phyloP scores from a whole-genome alignment of 2,797 vertebrate genomes.

The Diplodus puntazzo region DNA sequence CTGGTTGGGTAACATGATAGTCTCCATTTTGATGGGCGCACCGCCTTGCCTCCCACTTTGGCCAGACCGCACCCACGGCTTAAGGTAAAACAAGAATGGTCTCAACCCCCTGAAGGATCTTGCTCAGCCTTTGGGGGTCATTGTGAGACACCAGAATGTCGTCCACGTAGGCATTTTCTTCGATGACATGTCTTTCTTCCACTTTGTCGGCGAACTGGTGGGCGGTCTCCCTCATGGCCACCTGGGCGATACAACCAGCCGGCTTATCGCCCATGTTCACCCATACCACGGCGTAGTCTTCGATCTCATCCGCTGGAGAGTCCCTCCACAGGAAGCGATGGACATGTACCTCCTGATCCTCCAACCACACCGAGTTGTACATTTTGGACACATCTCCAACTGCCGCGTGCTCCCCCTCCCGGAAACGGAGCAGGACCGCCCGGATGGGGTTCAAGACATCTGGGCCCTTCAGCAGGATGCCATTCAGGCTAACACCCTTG shows the following conservation, averaged over 20 bases:
- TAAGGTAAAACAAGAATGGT: too few relatives aligned
- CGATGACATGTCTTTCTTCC: background rate
- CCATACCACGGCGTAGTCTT: background rate
- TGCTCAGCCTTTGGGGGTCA: background rate
- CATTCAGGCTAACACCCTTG: too few relatives aligned
- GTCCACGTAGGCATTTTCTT: background rate
- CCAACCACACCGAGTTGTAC: too few relatives aligned
- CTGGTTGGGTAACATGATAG: background rate
- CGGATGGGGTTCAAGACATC: too few relatives aligned
- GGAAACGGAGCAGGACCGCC: too few relatives aligned
- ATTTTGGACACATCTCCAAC: too few relatives aligned
- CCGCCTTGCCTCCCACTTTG: constrained; percentile 5
- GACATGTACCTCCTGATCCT: too few relatives aligned
- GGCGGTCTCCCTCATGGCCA: background rate
- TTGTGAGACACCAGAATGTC: background rate
- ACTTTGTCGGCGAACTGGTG: background rate
- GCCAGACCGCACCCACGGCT: constrained; percentile 3
- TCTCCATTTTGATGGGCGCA: background rate
- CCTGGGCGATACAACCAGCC: background rate
- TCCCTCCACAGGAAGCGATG: too few relatives aligned
- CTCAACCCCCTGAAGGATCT: too few relatives aligned
- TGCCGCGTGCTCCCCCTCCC: too few relatives aligned
- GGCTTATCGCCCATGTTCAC: background rate
- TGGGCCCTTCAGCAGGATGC: too few relatives aligned
- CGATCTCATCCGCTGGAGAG: too few relatives aligned